Evolutionary conservation across 2,888 invertebrate genomes (phyloP).

Genomic region (Drosophila bunnanda): DNA sequence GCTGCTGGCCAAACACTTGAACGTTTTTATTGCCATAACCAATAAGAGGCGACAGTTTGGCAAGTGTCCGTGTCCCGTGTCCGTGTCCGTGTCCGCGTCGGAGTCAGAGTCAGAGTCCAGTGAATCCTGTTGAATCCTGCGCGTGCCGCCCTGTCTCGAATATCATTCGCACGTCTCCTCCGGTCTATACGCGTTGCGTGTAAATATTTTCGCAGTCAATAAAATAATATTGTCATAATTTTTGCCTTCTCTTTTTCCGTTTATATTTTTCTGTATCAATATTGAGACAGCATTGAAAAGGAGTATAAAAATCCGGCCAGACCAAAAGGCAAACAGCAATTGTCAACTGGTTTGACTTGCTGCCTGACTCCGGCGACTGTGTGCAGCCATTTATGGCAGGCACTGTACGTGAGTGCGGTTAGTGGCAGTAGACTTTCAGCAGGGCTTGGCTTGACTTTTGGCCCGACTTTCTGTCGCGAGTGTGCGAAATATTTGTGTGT

Average conservation of each 20-base stretch:
- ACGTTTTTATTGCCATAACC: conserved; percentile 62
- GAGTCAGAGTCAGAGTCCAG: conserved; percentile 5
- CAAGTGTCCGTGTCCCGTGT: conserved; percentile 14
- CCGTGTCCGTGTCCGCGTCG: conserved; percentile 9
- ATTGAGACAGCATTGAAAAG: conserved; percentile 73
- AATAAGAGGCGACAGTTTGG: conserved; percentile 57
- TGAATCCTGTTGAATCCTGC: conserved; percentile 23
- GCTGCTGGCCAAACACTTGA: conserved; percentile 48
- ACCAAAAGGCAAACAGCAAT: conserved; percentile 54
- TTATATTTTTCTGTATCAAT: conserved; percentile 61
- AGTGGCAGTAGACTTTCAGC: conserved; percentile 55
- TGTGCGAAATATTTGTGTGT: conserved; percentile 27
- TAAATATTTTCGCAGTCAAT: conserved; percentile 81
- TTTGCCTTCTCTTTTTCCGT: conserved; percentile 49
- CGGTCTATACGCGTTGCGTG: conserved; percentile 64
- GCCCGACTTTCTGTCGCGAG: conserved; percentile 33
- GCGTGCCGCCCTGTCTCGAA: conserved; percentile 61
- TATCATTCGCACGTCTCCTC: conserved; percentile 57
- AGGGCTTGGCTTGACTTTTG: conserved; percentile 28
- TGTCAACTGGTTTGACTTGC: conserved; percentile 43
- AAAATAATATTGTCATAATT: conserved; percentile 81
- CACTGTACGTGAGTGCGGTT: conserved; percentile 59
- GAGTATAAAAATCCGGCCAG: conserved; percentile 74
- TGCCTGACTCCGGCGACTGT: not conserved
- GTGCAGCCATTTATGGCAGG: conserved; percentile 58